Conservation (phyloP, 2,113 vertebrate genomes). For the Gasterosteus nipponicus region DNA sequence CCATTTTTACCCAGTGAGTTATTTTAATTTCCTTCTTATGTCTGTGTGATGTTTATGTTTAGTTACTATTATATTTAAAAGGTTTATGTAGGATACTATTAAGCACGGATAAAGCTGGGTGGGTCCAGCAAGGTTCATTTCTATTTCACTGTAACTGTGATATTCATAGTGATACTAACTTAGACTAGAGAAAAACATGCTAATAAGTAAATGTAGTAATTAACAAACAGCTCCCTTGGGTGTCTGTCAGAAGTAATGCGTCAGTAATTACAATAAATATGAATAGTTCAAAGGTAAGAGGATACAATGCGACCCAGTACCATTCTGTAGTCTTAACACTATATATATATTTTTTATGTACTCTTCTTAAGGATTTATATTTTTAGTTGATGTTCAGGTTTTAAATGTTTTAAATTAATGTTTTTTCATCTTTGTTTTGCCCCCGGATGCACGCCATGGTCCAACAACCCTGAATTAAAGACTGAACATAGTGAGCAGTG, state of each 20-base stretch:
- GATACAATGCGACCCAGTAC: neutral
- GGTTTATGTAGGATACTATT: neutral
- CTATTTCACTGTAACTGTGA: neutral
- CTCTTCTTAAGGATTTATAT: neutral
- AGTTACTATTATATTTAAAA: neutral
- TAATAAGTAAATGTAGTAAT: neutral
- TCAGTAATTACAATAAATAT: neutral
- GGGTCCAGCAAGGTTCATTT: neutral
- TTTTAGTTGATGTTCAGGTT: neutral
- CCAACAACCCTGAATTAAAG: neutral
- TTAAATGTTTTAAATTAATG: neutral
- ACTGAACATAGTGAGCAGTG: neutral
- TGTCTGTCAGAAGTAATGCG: neutral
- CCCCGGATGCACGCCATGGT: neutral
- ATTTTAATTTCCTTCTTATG: neutral
- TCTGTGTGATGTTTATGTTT: neutral
- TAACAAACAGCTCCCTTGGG: neutral
- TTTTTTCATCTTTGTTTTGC: constrained; percentile 3
- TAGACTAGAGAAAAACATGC: neutral
- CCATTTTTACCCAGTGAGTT: neutral
- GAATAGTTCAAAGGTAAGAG: neutral
- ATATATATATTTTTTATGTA: neutral
- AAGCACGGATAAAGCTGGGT: neutral
- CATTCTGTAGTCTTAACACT: neutral
- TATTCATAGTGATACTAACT: neutral